Evolutionary conservation across 2,113 vertebrate species (phyloP), one percentile per base, ranked within the genome.

Genomic region (Pleuronectes platessa): DNA sequence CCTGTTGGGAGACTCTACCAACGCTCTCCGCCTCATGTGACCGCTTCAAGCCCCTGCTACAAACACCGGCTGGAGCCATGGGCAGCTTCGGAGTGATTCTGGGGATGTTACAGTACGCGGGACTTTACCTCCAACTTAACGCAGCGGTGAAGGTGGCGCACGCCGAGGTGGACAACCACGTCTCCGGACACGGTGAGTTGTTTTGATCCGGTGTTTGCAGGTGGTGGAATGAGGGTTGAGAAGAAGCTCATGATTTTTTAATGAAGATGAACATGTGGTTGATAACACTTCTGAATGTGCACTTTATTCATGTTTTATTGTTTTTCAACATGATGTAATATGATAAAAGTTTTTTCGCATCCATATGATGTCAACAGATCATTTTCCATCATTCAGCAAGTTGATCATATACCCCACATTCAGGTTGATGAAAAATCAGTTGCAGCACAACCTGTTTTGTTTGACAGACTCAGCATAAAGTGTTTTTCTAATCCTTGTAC

Each of bases 41-140:
- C 79, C 64, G 51, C 31, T 81, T 84, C 74, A 20, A 68, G 73
- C 49, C 76, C 63, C 86, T 89, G 88, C 89, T 56, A 81, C 76
- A 92, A 88, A 90, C 65, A 93, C 86, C 66, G 64, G 69, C 81
- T 60, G 77, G 79, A 86, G 83, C 86, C 81, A 96, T 96, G 95
- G 94, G 94, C 84, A 94, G 91, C 87, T 93, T 96, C 83, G 94
- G 92, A 81, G 92, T 93, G 89, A 87, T 95, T 64, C 84, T 95
- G 84, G 92, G 95, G 92, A 91, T 97, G 84, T 92, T 96, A 86
- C 96, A 96, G 82, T 97, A 90, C 89, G 91, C 94, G 88, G 96
- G 96, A 95, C 95, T 97, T 95, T 96, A 95, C 91, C 78, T 96
- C 88, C 96, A 97, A 94, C 93, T 96, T 92, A 95, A 93, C 86